A percentile compares a stretch with the other conserved stretches of the same genome.
Conservation (phyloP, 2,888 invertebrate genomes). For the Sthenelais limicola region DNA sequence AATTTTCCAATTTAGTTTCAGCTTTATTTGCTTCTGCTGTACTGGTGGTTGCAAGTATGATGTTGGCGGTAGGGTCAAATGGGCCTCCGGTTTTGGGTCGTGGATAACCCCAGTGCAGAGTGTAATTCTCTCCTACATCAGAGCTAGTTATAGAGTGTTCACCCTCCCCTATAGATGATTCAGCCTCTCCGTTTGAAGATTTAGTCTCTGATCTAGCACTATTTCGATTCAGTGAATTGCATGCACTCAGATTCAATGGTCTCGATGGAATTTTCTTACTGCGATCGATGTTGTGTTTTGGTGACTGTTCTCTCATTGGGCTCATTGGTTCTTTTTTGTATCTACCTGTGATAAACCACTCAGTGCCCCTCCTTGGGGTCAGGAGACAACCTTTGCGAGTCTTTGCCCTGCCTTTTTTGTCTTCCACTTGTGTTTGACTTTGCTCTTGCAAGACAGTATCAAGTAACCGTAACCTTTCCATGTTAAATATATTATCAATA, state of each 20-base stretch:
- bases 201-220: background rate
- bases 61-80: conserved; percentile 19
- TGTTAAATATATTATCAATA: conserved; percentile 21
- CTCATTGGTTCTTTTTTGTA: conserved; percentile 11
- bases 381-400: too few species aligned
- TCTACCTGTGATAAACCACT: conserved; percentile 28
- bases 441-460: background rate
- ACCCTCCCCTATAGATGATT: conserved; percentile 8
- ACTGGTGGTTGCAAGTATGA: conserved; percentile 16
- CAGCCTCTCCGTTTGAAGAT: background rate
- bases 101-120: conserved; percentile 3
- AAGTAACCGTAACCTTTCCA: conserved; percentile 8
- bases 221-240: background rate
- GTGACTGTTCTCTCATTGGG: too few species aligned
- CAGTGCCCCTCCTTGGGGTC: conserved; percentile 3
- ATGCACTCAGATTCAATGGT: too few species aligned
- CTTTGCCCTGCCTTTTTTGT: background rate
- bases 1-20: background rate
- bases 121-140: too few species aligned
- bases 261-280: too few species aligned
- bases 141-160: too few species aligned
- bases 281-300: background rate
- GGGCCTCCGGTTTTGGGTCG: background rate
- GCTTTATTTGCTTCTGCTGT: conserved; percentile 25
- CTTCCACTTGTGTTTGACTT: background rate